Evolutionary conservation across 1,140 invertebrate species (phyloP), one percentile per base, ranked within the genome.

Genomic region (Ostrea denselamellosa): DNA sequence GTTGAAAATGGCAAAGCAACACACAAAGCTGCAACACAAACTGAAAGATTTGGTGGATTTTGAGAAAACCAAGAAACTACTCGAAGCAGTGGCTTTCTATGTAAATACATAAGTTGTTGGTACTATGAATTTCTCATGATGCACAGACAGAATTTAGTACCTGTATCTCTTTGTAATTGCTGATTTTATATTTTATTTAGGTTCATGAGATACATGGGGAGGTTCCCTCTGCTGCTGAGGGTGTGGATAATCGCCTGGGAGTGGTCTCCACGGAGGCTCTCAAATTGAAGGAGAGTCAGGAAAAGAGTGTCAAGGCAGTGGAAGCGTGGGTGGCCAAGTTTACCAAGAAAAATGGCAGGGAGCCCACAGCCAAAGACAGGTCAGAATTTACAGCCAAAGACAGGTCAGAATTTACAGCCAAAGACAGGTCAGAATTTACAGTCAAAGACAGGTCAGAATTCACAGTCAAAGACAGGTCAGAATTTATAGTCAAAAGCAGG

Each of bases 221-320:
- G 19, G 88, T 91, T 2, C 88, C 90, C 0, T 87, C 87, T 34
- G 93, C 93, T 22, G 90, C 89, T 8, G 88, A 87, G 65, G 90
- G 90, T 52, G 91, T 93, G 28, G 90, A 90, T 53, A 88, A 83
- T 25, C 82, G 88, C 56, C 86, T 92, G 71, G 86, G 86, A n/a
- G 77, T 77, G 19, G 86, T 91, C 1, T 86, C 92, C n/a, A 88
- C 92, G 84, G 91, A 93, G 77, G 89, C 94, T n/a, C 91, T 91
- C 58, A 90, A 93, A 84, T 71, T 93, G 82, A 92, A 92, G 62
- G 92, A 93, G 77, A 91, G 93, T 87, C 92, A 94, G 65, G 93
- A 94, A 52, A 89, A 94, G 84, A 89, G 92, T 62, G 93, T 95
- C 86, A 92, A 93, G 86, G 93, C 93, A 14, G 89, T 94, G 28